These are phyloP conservation scores for Microctenopoma lineatum DNA, from an alignment of 2,797 vertebrate genomes.

Conservation along the genomic window DNA sequence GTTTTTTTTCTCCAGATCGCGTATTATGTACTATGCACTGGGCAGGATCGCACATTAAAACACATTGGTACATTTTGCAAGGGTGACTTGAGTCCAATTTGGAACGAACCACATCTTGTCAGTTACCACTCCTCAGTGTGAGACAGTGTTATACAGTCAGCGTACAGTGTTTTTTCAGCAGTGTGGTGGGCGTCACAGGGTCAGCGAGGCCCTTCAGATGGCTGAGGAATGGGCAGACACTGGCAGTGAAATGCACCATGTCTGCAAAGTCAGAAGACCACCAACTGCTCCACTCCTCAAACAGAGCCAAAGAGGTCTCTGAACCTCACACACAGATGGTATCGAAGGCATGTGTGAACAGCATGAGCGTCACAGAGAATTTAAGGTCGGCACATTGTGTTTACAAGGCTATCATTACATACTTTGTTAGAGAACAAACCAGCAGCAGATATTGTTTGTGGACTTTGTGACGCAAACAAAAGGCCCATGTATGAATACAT, in stretches of 20 bases:
- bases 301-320: conserved; percentile 53
- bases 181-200: conserved; percentile 42
- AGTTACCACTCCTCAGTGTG: conserved; percentile 25
- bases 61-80: not conserved
- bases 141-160: conserved; percentile 18
- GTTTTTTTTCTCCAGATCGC: not conserved
- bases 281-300: conserved; percentile 62
- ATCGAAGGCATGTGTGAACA: conserved; percentile 58
- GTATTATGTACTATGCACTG: too few relatives aligned
- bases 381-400: conserved; percentile 51
- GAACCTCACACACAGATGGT: conserved; percentile 65
- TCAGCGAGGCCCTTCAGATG: conserved; percentile 51
- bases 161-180: conserved; percentile 55
- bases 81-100: not conserved
- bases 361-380: conserved; percentile 46
- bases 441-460: conserved; percentile 43
- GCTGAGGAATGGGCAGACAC: conserved; percentile 39
- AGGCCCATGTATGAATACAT: conserved; percentile 9
- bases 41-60: too few relatives aligned
- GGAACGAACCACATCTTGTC: conserved; percentile 11
- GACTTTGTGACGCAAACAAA: conserved; percentile 34
- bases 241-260: conserved; percentile 59
- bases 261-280: conserved; percentile 62
- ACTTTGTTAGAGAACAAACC: conserved; percentile 17
- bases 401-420: conserved; percentile 26